A percentile compares a stretch with the other conserved stretches of the same genome.
Conservation (phyloP, 2,113 vertebrate species). For the Eublepharis macularius region DNA sequence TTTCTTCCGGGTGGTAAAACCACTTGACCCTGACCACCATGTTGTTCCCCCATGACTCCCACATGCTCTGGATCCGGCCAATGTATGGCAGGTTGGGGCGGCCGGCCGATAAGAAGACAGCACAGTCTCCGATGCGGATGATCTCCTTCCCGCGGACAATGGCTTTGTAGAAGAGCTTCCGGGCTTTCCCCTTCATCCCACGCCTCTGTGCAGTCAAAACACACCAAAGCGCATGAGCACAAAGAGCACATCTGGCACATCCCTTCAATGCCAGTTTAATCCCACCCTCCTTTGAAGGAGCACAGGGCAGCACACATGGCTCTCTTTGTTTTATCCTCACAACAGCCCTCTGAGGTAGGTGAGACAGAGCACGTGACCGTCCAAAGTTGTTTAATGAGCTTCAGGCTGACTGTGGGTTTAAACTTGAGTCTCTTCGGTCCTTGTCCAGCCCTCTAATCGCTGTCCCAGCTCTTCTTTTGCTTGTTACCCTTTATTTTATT, state of each 20-base stretch:
- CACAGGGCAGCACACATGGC: too few relatives aligned
- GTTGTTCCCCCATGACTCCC: constrained; percentile 99
- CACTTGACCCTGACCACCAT: constrained; percentile 99
- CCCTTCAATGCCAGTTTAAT: fast-evolving
- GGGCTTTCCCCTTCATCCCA: constrained; percentile 98
- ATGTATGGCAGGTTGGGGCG: constrained; percentile 98
- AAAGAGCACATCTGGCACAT: too few relatives aligned
- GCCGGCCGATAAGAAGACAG: constrained; percentile 94
- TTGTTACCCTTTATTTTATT: too few relatives aligned
- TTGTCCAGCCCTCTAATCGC: too few relatives aligned
- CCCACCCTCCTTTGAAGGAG: too few relatives aligned
- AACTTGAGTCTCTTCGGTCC: too few relatives aligned
- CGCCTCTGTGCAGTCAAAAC: constrained; percentile 81
- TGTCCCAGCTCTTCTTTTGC: background rate
- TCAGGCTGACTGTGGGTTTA: too few relatives aligned
- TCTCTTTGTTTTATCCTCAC: too few relatives aligned
- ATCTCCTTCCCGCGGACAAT: constrained; percentile 96
- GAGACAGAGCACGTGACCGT: too few relatives aligned
- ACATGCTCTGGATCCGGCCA: constrained; percentile 98
- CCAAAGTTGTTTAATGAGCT: too few relatives aligned
- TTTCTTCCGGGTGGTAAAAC: constrained; percentile 99
- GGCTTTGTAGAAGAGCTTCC: constrained; percentile 98
- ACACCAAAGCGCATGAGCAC: background rate
- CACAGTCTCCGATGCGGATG: constrained; percentile 96
- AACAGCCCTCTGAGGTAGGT: too few relatives aligned